phyloP scores from a whole-genome alignment of 2,797 vertebrate genomes.

The Tympanoctomys barrerae region DNA sequence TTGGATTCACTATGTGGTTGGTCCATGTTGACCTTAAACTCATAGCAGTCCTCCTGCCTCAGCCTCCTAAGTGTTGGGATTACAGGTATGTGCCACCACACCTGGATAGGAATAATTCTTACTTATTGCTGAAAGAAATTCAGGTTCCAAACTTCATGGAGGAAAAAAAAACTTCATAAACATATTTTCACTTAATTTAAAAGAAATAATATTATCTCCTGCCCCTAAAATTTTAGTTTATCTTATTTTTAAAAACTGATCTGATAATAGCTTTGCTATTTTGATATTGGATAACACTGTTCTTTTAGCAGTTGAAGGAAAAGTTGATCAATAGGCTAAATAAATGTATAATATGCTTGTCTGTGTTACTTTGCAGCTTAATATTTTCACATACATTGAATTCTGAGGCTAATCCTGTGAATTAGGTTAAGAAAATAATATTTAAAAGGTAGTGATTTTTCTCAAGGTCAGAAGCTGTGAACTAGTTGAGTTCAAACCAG shows the following conservation, averaged over 20 bases:
- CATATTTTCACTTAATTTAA: not conserved
- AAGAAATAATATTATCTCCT: constrained; percentile 13
- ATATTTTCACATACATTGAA: not conserved
- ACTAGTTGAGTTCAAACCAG: constrained; percentile 7
- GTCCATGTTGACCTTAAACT: not conserved
- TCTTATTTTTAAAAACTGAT: not conserved
- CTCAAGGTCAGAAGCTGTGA: constrained; percentile 46
- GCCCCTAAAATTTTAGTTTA: constrained; percentile 11
- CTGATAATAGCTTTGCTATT: constrained; percentile 46
- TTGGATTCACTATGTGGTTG: not conserved
- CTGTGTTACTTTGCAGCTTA: constrained; percentile 21
- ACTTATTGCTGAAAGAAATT: constrained; percentile 25
- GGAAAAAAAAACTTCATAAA: not conserved
- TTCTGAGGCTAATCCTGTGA: not conserved
- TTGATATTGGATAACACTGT: constrained; percentile 44
- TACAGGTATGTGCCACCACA: not conserved
- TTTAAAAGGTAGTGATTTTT: constrained; percentile 58
- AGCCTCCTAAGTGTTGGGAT: not conserved
- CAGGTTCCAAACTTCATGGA: constrained; percentile 41
- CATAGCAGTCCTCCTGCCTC: not conserved
- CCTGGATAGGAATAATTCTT: not conserved
- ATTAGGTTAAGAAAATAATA: constrained; percentile 8
- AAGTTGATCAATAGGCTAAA: constrained; percentile 7
- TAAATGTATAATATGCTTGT: constrained; percentile 23
- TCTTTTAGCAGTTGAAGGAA: constrained; percentile 54